Evolutionary conservation across 2,888 invertebrate species (phyloP).

Genomic region (Villa cingulata): DNA sequence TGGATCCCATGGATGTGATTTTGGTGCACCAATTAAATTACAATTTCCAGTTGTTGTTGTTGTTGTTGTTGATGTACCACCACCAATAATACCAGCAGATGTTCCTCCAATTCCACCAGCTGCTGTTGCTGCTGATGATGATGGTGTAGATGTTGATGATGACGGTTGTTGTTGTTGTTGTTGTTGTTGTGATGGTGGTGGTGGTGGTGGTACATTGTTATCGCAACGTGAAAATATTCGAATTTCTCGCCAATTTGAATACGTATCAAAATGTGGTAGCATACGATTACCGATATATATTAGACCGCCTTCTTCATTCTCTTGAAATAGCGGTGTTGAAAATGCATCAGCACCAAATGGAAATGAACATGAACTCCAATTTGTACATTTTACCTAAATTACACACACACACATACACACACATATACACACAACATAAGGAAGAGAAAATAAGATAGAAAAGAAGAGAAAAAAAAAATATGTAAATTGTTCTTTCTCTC

Average conservation of each 20-base stretch:
- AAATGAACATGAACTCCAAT: slow-evolving; percentile 62
- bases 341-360: slow-evolving; percentile 62
- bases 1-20: slow-evolving; percentile 37
- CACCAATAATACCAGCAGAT: slow-evolving; percentile 1
- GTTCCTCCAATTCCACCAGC: too few species aligned
- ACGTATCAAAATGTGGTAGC: slow-evolving; percentile 55
- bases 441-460: too few species aligned
- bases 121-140: neutral
- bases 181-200: neutral
- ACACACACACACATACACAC: too few species aligned
- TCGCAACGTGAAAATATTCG: slow-evolving; percentile 34
- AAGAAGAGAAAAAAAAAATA: neutral
- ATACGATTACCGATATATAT: slow-evolving; percentile 63
- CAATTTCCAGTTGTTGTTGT: neutral
- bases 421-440: too few species aligned
- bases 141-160: slow-evolving; percentile 17
- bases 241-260: slow-evolving; percentile 35
- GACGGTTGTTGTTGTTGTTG: neutral
- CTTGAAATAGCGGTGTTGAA: slow-evolving; percentile 65
- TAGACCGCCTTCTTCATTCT: slow-evolving; percentile 58
- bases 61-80: too few species aligned
- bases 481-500: neutral
- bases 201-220: slow-evolving; percentile 20
- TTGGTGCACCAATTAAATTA: slow-evolving; percentile 18
- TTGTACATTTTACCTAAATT: slow-evolving; percentile 45